Evolutionary conservation across 2,797 vertebrate genomes (phyloP), one percentile per base, ranked within the genome.

Genomic region (Champsocephalus gunnari): DNA sequence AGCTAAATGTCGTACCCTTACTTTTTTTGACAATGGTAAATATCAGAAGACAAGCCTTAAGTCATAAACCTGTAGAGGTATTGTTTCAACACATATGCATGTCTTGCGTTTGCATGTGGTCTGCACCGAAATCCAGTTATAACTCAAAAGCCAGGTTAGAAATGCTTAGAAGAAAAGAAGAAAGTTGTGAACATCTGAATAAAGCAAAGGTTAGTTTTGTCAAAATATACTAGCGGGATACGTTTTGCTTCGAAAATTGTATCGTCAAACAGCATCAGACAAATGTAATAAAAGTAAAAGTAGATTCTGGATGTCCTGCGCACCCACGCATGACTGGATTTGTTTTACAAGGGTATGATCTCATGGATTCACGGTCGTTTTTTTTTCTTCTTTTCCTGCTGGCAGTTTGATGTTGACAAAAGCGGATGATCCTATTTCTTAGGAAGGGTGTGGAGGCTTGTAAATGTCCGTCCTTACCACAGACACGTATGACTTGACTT

Each of bases 401-500:
- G 44, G 12, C 34, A 3, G 59, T 73, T 58, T 59, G 34, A 78
- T 51, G 44, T 66, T 19, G 19, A 65, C 9, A 17, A 17, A 71
- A 54, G 28, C 13, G 34, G 47, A 50, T 24, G 61, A 13, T 24
- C 51, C 41, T 51, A 3, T 53, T 65, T 45, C 0, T 16, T 32
- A 12, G 19, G 17, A 68, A 67, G 78, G 77, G 75, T 60, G 80
- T 82, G 77, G 68, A 69, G 49, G 32, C 54, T 47, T 17, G 67
- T 58, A 82, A 89, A 69, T 69, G 50, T 43, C 3, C 14, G 56
- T 56, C 49, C 16, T 66, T 0, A 51, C 80, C 81, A 69, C 75
- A 73, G 55, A 80, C 79, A 63, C 82, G 69, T 87, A 65, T 73
- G 83, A 73, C 49, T 83, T 84, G 59, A 82, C 61, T 71, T 70